These are phyloP conservation scores for Amyelois transitella DNA, from an alignment of 1,140 invertebrate genomes.

Conservation along the genomic window DNA sequence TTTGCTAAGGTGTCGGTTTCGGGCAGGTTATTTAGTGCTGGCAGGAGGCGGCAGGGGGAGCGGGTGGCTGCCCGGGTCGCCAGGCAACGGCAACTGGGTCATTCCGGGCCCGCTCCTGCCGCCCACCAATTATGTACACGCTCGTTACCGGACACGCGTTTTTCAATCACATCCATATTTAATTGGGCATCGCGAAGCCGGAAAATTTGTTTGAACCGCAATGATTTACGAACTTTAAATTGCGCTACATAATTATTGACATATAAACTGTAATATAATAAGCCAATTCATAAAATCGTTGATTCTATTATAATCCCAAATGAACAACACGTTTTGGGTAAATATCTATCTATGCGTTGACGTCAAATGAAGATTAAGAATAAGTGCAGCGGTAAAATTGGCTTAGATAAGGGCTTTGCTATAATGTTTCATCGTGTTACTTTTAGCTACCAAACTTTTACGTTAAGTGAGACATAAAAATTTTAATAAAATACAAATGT, in stretches of 20 bases:
- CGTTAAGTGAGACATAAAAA: too few species aligned
- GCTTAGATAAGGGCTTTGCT: too few species aligned
- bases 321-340: too few species aligned
- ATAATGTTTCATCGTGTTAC: too few species aligned
- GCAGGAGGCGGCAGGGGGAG: conserved; percentile 20
- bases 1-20: conserved; percentile 70
- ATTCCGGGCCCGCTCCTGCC: conserved; percentile 50
- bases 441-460: too few species aligned
- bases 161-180: conserved; percentile 75
- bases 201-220: conserved; percentile 62
- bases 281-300: background rate
- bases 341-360: too few species aligned
- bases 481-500: too few species aligned
- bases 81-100: conserved; percentile 69
- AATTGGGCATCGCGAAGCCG: conserved; percentile 68
- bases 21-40: conserved; percentile 69
- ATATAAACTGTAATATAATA: background rate
- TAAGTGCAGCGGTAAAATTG: too few species aligned
- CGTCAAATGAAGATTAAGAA: background rate
- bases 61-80: conserved; percentile 48
- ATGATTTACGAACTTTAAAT: conserved; percentile 60
- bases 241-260: conserved; percentile 21
- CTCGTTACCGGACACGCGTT: conserved; percentile 74
- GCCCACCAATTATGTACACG: conserved; percentile 72
- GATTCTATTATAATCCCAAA: too few species aligned